Conservation (phyloP, 1,140 invertebrate species). For the Drosophila nasuta region DNA sequence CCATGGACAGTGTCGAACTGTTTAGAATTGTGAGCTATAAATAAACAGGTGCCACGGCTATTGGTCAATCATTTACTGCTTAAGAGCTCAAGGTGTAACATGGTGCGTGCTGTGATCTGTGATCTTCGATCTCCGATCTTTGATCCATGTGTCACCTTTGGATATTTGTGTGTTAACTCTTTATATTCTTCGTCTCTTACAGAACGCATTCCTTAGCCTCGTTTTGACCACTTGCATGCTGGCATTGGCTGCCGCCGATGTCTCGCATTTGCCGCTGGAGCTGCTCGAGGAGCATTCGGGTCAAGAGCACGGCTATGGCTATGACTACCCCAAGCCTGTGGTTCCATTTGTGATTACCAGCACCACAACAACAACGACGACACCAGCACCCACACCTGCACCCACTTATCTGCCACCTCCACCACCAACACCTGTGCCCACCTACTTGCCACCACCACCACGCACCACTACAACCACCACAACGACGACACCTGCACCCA, state of each 20-base stretch:
- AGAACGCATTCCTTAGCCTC: constrained; percentile 56
- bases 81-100: constrained; percentile 76
- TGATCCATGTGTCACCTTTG: constrained; percentile 10
- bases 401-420: constrained; percentile 65
- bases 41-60: constrained; percentile 59
- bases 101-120: constrained; percentile 54
- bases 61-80: constrained; percentile 72
- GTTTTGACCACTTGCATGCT: constrained; percentile 54
- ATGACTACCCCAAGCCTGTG: constrained; percentile 70
- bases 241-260: constrained; percentile 67
- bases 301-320: constrained; percentile 62
- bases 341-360: constrained; percentile 64
- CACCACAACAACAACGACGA: constrained; percentile 55
- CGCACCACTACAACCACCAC: constrained; percentile 32
- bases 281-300: constrained; percentile 45
- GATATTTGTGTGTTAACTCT: neutral
- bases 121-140: constrained; percentile 9
- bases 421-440: constrained; percentile 42
- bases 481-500: constrained; percentile 34
- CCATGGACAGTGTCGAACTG: constrained; percentile 68
- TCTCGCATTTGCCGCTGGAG: constrained; percentile 68
- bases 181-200: constrained; percentile 6
- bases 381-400: constrained; percentile 55
- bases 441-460: constrained; percentile 45
- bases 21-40: constrained; percentile 80